Percentiles rank a stretch among this genome's conserved stretches.
phyloP scores from a whole-genome alignment of 2,797 vertebrate genomes.

The Rhabdophis nuchalis region DNA sequence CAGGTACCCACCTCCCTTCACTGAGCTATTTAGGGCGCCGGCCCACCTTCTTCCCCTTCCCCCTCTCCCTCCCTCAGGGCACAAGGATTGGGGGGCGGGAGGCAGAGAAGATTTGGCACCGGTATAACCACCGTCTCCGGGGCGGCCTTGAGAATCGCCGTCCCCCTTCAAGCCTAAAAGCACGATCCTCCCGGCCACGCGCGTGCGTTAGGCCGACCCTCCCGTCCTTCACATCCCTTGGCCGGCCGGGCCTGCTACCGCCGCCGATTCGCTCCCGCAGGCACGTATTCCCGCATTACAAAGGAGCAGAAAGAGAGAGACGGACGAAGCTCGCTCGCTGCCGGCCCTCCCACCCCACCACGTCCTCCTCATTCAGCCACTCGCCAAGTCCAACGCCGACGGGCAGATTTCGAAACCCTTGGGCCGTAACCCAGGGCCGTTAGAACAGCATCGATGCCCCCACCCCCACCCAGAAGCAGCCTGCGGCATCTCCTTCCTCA shows the following conservation, averaged over 20 bases:
- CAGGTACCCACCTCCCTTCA: not conserved
- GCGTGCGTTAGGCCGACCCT: not conserved
- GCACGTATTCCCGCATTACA: not conserved
- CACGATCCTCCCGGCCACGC: not conserved
- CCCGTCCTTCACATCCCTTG: not conserved
- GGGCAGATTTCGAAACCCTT: not conserved
- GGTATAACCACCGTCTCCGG: not conserved
- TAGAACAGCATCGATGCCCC: not conserved
- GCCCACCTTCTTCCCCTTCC: not conserved
- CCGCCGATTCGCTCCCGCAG: not conserved
- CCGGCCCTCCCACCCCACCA: not conserved
- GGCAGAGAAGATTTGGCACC: not conserved
- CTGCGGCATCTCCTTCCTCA: not conserved
- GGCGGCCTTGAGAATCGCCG: not conserved
- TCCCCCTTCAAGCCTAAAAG: not conserved
- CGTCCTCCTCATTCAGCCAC: not conserved
- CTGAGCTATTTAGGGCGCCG: not conserved
- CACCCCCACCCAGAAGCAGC: not conserved
- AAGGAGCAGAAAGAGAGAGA: not conserved
- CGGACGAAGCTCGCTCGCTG: not conserved
- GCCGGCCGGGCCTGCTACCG: not conserved
- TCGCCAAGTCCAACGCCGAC: not conserved
- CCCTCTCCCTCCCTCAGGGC: accelerated
- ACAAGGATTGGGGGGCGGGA: not conserved
- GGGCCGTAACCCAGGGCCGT: not conserved